Percentiles rank a stretch among this genome's conserved stretches.
phyloP scores from a whole-genome alignment of 2,113 vertebrate genomes.

The Nyctibius bracteatus region DNA sequence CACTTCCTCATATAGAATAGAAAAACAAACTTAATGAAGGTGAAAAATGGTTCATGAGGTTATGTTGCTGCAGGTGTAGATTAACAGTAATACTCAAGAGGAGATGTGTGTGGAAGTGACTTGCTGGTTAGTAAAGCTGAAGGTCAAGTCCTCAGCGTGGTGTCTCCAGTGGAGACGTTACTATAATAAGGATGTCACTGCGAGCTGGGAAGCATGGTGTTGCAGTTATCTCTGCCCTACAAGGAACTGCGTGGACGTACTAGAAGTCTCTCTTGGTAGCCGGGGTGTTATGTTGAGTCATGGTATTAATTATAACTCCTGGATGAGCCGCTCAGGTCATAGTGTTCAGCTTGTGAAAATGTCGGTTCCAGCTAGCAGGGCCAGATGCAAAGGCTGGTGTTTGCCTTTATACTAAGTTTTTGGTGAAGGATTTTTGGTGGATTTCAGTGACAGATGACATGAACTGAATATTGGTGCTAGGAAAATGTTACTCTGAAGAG shows the following conservation, averaged over 20 bases:
- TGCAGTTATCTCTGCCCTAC: slow-evolving; percentile 25
- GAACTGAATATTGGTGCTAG: not conserved
- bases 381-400: not conserved
- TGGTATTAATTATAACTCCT: slow-evolving; percentile 46
- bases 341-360: not conserved
- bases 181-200: slow-evolving; percentile 60
- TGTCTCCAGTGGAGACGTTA: slow-evolving; percentile 19
- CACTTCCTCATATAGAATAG: not conserved
- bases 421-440: not conserved
- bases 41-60: not conserved
- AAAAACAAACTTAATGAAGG: not conserved
- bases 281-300: slow-evolving; percentile 25
- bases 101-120: not conserved
- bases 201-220: slow-evolving; percentile 12
- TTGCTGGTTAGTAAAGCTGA: not conserved
- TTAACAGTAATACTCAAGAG: not conserved
- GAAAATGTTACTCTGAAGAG: not conserved
- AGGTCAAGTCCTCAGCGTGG: slow-evolving; percentile 19
- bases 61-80: not conserved
- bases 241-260: slow-evolving; percentile 18
- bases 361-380: not conserved
- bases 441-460: not conserved
- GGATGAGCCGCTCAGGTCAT: not conserved
- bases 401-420: not conserved
- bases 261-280: not conserved